A percentile compares a stretch with the other conserved stretches of the same genome.
These are phyloP conservation scores for Sitta carolinensis DNA, from an alignment of 2,797 vertebrate species.

Conservation along the genomic window DNA sequence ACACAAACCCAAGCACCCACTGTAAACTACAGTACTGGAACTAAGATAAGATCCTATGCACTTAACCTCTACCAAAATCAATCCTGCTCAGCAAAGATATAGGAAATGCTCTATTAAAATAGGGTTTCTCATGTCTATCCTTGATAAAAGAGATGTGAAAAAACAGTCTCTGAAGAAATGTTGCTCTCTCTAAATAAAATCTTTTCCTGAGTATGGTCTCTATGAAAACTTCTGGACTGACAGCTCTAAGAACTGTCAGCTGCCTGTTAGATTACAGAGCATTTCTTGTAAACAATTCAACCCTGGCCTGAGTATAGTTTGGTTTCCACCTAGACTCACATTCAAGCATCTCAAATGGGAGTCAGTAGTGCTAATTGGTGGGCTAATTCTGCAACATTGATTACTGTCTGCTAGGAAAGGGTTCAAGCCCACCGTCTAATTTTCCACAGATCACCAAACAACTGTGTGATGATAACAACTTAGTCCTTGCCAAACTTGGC, in stretches of 20 bases:
- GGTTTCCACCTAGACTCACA: background rate
- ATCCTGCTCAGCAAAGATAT: background rate
- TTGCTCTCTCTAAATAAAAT: background rate
- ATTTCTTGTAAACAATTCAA: background rate
- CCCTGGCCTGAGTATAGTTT: background rate
- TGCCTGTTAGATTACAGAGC: background rate
- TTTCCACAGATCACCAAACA: background rate
- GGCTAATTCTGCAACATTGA: background rate
- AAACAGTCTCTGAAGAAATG: background rate
- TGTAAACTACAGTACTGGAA: background rate
- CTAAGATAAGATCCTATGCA: background rate
- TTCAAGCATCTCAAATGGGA: background rate
- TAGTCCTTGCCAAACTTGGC: background rate
- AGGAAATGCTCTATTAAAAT: background rate
- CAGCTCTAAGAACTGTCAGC: background rate
- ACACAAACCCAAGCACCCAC: background rate
- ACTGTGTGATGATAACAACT: background rate
- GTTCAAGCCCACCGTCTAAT: background rate
- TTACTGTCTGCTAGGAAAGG: background rate
- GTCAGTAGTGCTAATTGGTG: background rate
- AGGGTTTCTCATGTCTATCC: background rate
- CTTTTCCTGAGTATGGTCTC: background rate
- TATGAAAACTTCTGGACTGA: background rate
- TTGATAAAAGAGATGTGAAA: background rate
- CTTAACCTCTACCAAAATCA: background rate